These are phyloP conservation scores for Anorthoa munda DNA, from an alignment of 2,888 invertebrate species.

Conservation along the genomic window DNA sequence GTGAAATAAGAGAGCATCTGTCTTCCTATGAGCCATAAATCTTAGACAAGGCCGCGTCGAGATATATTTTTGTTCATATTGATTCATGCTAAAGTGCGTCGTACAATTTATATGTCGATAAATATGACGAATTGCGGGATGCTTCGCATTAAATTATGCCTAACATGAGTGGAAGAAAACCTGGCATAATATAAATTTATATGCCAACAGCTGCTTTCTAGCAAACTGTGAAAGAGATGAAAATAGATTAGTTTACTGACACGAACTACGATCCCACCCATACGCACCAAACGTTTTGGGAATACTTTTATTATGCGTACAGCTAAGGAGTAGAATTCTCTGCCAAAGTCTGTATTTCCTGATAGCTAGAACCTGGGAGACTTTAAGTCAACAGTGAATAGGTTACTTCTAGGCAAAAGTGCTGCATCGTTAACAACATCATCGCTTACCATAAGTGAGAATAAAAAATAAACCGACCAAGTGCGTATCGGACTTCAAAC, in stretches of 20 bases:
- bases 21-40: slow-evolving; percentile 31
- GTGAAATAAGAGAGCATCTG: slow-evolving; percentile 10
- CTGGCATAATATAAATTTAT: slow-evolving; percentile 37
- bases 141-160: slow-evolving; percentile 32
- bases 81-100: slow-evolving; percentile 28
- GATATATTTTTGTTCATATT: slow-evolving; percentile 31
- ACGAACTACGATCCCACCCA: background rate
- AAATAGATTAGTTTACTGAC: slow-evolving; percentile 57
- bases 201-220: slow-evolving; percentile 46
- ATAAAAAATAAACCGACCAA: too few species aligned
- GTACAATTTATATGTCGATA: slow-evolving; percentile 27
- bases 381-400: too few species aligned
- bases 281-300: too few species aligned
- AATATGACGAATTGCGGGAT: slow-evolving; percentile 35
- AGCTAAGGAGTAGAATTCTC: too few species aligned
- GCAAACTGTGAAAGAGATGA: slow-evolving; percentile 48
- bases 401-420: too few species aligned
- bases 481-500: too few species aligned
- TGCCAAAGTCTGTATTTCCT: too few species aligned
- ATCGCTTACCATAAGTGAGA: too few species aligned
- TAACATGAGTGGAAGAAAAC: slow-evolving; percentile 39
- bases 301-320: too few species aligned
- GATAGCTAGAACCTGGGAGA: too few species aligned
- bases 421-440: too few species aligned
- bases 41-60: slow-evolving; percentile 27